phyloP scores from a whole-genome alignment of 2,797 vertebrate genomes.

The Muraenolepis orangiensis region DNA sequence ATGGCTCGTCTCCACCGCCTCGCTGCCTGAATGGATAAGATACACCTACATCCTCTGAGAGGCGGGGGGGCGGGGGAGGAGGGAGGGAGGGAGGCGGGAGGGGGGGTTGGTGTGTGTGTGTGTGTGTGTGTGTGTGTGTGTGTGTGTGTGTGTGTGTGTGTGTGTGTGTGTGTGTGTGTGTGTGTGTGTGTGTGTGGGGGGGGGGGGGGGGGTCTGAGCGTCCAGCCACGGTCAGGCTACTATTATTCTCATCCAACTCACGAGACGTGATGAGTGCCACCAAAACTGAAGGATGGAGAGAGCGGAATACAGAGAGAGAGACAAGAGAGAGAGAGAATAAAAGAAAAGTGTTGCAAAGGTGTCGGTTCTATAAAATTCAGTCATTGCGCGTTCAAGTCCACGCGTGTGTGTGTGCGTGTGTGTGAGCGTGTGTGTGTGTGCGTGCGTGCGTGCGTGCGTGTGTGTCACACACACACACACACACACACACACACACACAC shows the following conservation, averaged over 20 bases:
- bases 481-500: too few relatives aligned
- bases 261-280: background rate
- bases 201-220: too few relatives aligned
- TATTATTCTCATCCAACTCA: background rate
- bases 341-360: slow-evolving; percentile 7
- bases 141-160: too few relatives aligned
- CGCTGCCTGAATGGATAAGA: background rate
- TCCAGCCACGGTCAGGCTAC: background rate
- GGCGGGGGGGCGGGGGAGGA: too few relatives aligned
- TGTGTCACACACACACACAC: too few relatives aligned
- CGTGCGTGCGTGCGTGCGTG: background rate
- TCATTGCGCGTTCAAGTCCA: slow-evolving; percentile 24
- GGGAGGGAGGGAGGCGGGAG: too few relatives aligned
- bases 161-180: too few relatives aligned
- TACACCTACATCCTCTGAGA: background rate
- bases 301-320: background rate
- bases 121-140: too few relatives aligned
- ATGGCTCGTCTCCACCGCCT: slow-evolving; percentile 30
- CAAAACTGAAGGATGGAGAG: background rate
- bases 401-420: slow-evolving; percentile 5
- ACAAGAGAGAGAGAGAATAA: background rate
- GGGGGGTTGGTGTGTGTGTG: too few relatives aligned
- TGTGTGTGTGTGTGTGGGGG: too few relatives aligned
- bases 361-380: slow-evolving; percentile 23
- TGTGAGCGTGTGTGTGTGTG: background rate